Percentiles rank a stretch among this genome's conserved stretches.
phyloP scores from a whole-genome alignment of 2,888 invertebrate genomes.

The Allolobophora icterica region DNA sequence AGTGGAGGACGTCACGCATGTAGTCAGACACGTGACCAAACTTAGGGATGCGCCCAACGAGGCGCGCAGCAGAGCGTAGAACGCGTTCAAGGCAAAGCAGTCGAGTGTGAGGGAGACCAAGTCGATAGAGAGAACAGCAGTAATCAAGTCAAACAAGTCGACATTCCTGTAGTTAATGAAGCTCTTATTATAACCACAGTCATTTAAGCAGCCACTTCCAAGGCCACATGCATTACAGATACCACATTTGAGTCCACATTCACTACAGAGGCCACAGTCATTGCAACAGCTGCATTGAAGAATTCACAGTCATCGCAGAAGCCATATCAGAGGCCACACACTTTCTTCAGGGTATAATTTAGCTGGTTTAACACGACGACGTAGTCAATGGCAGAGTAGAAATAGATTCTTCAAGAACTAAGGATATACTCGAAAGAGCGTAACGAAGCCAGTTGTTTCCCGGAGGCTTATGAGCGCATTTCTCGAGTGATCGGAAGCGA shows the following conservation, averaged over 20 bases:
- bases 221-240: neutral
- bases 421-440: neutral
- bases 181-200: neutral
- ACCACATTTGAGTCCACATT: neutral
- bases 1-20: no score
- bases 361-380: neutral
- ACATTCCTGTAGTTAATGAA: no score
- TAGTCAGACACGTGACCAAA: no score
- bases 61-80: no score
- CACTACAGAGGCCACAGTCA: neutral
- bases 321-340: neutral
- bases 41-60: no score
- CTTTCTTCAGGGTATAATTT: neutral
- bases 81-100: no score
- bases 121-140: no score
- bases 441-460: slow-evolving; percentile 5
- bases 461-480: neutral
- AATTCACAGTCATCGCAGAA: neutral
- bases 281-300: no score
- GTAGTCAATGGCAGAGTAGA: neutral
- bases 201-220: neutral
- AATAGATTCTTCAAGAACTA: neutral
- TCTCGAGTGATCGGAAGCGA: neutral
- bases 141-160: no score
- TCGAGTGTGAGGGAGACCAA: no score